A percentile compares a stretch with the other conserved stretches of the same genome.
phyloP scores from a whole-genome alignment of 2,797 vertebrate genomes.

The Euthynnus affinis region DNA sequence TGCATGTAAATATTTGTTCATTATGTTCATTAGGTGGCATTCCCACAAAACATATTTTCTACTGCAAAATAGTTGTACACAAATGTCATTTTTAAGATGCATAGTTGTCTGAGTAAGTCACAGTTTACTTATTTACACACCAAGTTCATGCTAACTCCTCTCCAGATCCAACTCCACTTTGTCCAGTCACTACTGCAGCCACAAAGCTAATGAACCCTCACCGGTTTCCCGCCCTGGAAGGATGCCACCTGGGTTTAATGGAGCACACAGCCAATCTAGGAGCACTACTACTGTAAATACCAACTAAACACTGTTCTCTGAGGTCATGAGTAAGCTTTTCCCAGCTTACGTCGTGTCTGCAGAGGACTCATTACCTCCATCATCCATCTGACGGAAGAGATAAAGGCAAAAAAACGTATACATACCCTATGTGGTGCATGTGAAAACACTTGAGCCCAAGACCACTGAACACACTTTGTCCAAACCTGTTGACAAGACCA shows the following conservation, averaged over 20 bases:
- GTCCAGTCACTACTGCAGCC: not conserved
- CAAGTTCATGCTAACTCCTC: not conserved
- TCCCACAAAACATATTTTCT: no score
- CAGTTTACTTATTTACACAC: no score
- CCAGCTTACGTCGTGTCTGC: not conserved
- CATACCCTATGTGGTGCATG: no score
- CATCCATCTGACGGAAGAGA: not conserved
- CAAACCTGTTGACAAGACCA: conserved; percentile 8
- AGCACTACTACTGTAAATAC: not conserved
- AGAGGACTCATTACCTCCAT: not conserved
- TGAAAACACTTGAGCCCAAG: not conserved
- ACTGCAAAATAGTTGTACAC: no score
- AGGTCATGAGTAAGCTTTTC: not conserved
- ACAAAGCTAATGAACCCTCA: not conserved
- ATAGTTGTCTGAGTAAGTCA: no score
- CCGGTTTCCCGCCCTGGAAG: not conserved
- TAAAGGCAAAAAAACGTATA: not conserved
- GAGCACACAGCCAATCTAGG: no score
- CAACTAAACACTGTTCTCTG: not conserved
- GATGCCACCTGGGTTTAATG: not conserved
- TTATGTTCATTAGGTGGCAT: no score
- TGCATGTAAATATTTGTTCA: no score
- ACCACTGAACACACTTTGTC: not conserved
- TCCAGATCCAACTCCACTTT: not conserved
- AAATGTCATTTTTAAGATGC: no score